Evolutionary conservation across 1,140 invertebrate species (phyloP).

Genomic region (Helicoverpa armigera): DNA sequence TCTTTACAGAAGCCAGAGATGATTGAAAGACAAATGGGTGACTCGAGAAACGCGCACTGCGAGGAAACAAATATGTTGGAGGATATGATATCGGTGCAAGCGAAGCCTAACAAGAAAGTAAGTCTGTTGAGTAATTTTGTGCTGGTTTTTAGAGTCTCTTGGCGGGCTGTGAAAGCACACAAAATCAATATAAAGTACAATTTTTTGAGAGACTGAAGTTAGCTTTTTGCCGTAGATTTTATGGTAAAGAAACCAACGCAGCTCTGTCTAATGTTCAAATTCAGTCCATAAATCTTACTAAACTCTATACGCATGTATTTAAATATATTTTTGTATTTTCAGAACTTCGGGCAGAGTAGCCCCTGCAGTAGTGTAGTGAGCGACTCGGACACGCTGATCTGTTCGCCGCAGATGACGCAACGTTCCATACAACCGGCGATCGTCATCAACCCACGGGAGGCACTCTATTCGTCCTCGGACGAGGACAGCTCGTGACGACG

Average conservation of each 20-base stretch:
- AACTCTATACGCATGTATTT: not conserved
- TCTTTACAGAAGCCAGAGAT: slow-evolving; percentile 72
- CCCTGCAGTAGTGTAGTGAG: slow-evolving; percentile 66
- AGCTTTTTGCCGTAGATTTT: not conserved
- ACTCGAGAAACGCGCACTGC: slow-evolving; percentile 62
- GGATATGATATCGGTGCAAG: slow-evolving; percentile 62
- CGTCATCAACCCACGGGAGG: slow-evolving; percentile 69
- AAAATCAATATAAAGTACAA: not conserved
- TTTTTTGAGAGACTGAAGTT: not conserved
- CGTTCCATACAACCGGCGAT: slow-evolving; percentile 38
- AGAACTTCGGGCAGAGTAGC: slow-evolving; percentile 51
- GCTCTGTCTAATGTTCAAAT: no score
- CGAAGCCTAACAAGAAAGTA: slow-evolving; percentile 68
- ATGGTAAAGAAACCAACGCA: no score
- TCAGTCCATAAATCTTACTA: no score
- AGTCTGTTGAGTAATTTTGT: not conserved
- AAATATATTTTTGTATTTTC: not conserved
- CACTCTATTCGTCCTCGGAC: slow-evolving; percentile 70
- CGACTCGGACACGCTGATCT: slow-evolving; percentile 76
- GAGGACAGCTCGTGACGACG: slow-evolving; percentile 60
- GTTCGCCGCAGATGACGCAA: slow-evolving; percentile 54
- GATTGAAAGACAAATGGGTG: slow-evolving; percentile 78
- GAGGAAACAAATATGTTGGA: slow-evolving; percentile 61
- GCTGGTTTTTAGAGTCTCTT: not conserved
- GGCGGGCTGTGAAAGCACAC: no score